These are phyloP conservation scores for Ceuthmochares aereus DNA, from an alignment of 2,113 vertebrate genomes.

Conservation along the genomic window DNA sequence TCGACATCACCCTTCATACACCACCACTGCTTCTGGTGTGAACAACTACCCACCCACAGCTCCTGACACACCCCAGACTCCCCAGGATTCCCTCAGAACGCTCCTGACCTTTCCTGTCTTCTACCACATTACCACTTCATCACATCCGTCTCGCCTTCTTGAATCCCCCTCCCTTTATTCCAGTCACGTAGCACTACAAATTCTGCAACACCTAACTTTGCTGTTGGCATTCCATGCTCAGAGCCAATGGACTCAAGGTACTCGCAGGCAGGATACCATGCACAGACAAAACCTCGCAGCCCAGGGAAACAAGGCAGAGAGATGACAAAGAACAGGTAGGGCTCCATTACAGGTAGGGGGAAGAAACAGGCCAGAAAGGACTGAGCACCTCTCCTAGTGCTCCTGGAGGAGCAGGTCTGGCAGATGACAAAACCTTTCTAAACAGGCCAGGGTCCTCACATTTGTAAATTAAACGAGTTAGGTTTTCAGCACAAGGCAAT, in stretches of 20 bases:
- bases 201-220: neutral
- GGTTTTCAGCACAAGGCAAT: neutral
- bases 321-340: fast-evolving
- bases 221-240: fast-evolving
- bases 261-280: fast-evolving
- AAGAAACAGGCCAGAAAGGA: too few species aligned
- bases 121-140: fast-evolving
- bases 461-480: fast-evolving
- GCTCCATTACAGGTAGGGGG: neutral
- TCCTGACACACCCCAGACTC: neutral
- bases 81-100: neutral
- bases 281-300: neutral
- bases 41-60: neutral
- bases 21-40: too few species aligned
- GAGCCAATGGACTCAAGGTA: neutral
- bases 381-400: too few species aligned
- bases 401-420: fast-evolving
- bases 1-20: neutral
- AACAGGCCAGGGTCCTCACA: neutral
- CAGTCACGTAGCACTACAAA: neutral
- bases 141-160: neutral
- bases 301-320: neutral
- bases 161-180: neutral
- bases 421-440: neutral
- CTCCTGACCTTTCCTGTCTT: too few species aligned